phyloP scores from a whole-genome alignment of 2,888 invertebrate genomes.

The Leptopterna dolabrata region DNA sequence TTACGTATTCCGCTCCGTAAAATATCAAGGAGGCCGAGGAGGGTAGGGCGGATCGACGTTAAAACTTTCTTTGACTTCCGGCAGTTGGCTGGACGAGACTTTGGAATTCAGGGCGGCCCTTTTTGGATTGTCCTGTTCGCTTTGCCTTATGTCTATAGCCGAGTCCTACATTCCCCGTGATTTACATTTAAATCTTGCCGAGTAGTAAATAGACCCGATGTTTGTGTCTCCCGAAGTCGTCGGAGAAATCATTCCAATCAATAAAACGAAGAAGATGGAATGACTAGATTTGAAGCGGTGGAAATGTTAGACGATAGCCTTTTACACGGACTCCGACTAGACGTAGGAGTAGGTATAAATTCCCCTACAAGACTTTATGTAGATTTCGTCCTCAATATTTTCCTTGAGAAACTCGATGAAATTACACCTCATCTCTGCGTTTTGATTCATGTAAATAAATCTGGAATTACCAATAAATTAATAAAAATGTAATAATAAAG shows the following conservation, averaged over 20 bases:
- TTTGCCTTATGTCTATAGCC: background rate
- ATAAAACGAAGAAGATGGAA: background rate
- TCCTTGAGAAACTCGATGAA: too few species aligned
- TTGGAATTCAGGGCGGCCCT: background rate
- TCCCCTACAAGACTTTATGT: background rate
- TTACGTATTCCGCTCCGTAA: constrained; percentile 43
- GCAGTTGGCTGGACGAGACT: background rate
- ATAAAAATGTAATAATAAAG: too few species aligned
- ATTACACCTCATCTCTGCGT: too few species aligned
- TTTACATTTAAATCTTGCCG: background rate
- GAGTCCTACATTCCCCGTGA: background rate
- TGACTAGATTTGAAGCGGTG: background rate
- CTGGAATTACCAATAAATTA: too few species aligned
- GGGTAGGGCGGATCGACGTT: background rate
- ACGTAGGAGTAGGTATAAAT: too few species aligned
- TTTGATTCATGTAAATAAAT: too few species aligned
- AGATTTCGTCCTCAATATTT: background rate
- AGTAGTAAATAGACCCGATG: background rate
- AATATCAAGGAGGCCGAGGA: constrained; percentile 10
- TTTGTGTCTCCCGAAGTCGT: background rate
- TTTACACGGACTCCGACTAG: background rate
- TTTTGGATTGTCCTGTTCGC: constrained; percentile 1
- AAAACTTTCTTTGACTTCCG: constrained; percentile 35
- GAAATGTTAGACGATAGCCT: background rate
- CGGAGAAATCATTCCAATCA: background rate